Conservation (phyloP, 2,113 vertebrate genomes). For the Platichthys flesus region DNA sequence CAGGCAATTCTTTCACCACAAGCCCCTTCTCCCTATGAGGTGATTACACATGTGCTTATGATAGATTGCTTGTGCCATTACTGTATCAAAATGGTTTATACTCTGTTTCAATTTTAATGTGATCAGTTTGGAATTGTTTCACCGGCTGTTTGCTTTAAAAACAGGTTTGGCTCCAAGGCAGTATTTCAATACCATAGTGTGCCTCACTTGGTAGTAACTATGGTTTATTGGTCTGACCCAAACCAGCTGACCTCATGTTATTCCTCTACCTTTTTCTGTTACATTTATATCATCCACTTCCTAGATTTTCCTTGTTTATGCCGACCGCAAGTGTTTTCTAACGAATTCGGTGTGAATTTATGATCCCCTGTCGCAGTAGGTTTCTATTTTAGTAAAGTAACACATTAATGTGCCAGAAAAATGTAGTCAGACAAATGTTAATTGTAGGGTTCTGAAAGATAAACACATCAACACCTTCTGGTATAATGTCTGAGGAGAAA, state of each 20-base stretch:
- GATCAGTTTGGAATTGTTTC: slow-evolving; percentile 57
- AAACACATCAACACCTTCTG: neutral
- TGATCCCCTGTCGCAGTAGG: slow-evolving; percentile 10
- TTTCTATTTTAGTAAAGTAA: slow-evolving; percentile 14
- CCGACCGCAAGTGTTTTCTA: slow-evolving; percentile 18
- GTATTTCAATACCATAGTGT: slow-evolving; percentile 42
- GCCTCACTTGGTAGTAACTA: slow-evolving; percentile 41
- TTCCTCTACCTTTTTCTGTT: slow-evolving; percentile 24
- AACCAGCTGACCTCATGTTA: slow-evolving; percentile 30
- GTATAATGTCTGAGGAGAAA: neutral
- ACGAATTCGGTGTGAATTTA: slow-evolving; percentile 13
- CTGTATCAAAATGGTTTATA: slow-evolving; percentile 49
- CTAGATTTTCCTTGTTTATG: slow-evolving; percentile 28
- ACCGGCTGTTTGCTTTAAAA: slow-evolving; percentile 57
- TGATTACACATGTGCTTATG: slow-evolving; percentile 29
- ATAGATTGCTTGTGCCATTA: slow-evolving; percentile 37
- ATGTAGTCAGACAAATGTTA: slow-evolving; percentile 6
- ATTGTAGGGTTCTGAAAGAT: slow-evolving; percentile 5
- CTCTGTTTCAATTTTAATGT: slow-evolving; percentile 56
- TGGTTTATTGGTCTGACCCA: slow-evolving; percentile 49
- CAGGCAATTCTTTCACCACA: neutral
- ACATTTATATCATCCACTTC: slow-evolving; percentile 44
- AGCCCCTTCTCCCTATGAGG: slow-evolving; percentile 12
- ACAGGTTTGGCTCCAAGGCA: slow-evolving; percentile 36
- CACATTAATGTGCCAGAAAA: slow-evolving; percentile 1